These are phyloP conservation scores for Mamestra brassicae DNA, from an alignment of 2,888 invertebrate species.

Conservation along the genomic window DNA sequence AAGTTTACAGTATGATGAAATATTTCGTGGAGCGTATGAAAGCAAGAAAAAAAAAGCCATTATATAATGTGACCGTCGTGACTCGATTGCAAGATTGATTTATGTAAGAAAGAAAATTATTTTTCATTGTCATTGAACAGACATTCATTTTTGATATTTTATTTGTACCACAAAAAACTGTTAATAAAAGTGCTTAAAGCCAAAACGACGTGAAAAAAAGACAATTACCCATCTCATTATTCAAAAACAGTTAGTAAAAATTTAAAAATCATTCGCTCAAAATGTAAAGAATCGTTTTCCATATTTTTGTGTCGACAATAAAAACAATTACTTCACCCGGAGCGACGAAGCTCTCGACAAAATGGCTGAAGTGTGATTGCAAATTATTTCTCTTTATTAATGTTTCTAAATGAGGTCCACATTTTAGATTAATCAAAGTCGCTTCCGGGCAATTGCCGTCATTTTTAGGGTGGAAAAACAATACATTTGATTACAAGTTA, in stretches of 20 bases:
- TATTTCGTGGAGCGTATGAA: neutral
- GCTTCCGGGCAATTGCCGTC: slow-evolving; percentile 15
- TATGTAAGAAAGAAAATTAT: too few species aligned
- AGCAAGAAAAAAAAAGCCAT: neutral
- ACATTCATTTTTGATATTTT: too few species aligned
- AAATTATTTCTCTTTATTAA: slow-evolving; percentile 53
- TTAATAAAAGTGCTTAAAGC: too few species aligned
- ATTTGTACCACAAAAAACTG: too few species aligned
- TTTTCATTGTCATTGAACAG: too few species aligned
- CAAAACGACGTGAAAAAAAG: too few species aligned
- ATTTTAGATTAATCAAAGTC: slow-evolving; percentile 39
- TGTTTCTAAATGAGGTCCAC: slow-evolving; percentile 26
- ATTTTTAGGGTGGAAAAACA: slow-evolving; percentile 39
- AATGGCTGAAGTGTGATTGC: slow-evolving; percentile 54
- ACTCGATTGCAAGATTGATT: too few species aligned
- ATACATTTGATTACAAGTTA: too few species aligned
- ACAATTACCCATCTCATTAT: neutral
- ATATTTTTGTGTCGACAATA: slow-evolving; percentile 24
- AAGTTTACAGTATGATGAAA: neutral
- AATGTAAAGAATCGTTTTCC: slow-evolving; percentile 29
- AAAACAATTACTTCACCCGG: slow-evolving; percentile 43
- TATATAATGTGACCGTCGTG: too few species aligned
- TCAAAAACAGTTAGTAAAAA: neutral
- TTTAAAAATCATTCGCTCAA: slow-evolving; percentile 5
- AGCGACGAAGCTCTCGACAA: slow-evolving; percentile 45